phyloP scores from a whole-genome alignment of 1,140 invertebrate species.

The Macrostomum lignano region DNA sequence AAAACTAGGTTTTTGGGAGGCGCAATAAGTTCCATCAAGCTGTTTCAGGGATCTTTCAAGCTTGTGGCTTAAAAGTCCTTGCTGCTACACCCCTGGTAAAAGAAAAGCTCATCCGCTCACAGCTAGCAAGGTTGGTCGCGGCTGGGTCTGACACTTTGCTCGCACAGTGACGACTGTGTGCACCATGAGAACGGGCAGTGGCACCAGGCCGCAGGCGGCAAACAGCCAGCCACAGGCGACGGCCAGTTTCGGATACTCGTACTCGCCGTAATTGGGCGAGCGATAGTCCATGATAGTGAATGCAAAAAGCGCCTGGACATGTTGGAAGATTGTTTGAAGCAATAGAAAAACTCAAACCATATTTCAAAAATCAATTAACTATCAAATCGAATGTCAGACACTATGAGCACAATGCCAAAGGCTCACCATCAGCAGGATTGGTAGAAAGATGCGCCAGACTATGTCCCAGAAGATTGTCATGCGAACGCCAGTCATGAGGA shows the following conservation, averaged over 20 bases:
- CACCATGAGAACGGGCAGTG: background rate
- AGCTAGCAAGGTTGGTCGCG: no score
- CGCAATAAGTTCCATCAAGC: no score
- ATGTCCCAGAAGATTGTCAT: conserved; percentile 1
- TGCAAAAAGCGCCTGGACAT: background rate
- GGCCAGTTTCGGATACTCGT: background rate
- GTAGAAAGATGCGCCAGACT: background rate
- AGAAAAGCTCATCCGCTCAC: no score
- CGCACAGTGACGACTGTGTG: background rate
- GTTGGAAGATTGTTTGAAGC: no score
- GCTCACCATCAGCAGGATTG: no score
- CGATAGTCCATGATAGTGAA: background rate
- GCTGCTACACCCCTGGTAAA: no score
- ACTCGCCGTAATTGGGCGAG: background rate
- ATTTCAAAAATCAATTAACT: background rate
- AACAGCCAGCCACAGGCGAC: background rate
- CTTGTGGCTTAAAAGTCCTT: no score
- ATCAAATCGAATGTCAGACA: background rate
- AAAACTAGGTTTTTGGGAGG: no score
- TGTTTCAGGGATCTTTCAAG: no score
- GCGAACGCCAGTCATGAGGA: background rate
- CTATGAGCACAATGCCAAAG: no score
- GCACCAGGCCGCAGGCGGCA: background rate
- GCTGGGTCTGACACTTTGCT: no score
- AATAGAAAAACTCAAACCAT: no score